phyloP scores from a whole-genome alignment of 1,140 invertebrate genomes.

The Cecropterus lyciades region DNA sequence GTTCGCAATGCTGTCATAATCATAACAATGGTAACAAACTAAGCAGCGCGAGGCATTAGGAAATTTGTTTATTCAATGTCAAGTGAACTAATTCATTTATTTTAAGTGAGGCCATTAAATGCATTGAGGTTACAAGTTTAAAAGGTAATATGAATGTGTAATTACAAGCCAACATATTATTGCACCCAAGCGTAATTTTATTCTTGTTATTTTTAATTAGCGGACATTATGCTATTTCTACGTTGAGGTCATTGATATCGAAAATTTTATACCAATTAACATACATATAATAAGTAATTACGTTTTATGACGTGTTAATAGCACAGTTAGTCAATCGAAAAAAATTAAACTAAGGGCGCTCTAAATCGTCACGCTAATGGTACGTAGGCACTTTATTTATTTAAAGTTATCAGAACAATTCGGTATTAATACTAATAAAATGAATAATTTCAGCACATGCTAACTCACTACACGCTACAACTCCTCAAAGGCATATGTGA shows the following conservation, averaged over 20 bases:
- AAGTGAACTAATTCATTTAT: slow-evolving; percentile 35
- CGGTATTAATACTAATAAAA: too few species aligned
- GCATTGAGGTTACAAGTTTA: slow-evolving; percentile 33
- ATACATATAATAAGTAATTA: neutral
- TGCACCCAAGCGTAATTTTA: slow-evolving; percentile 7
- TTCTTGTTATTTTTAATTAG: slow-evolving; percentile 22
- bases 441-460: too few species aligned
- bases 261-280: slow-evolving; percentile 15
- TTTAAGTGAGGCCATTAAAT: slow-evolving; percentile 32
- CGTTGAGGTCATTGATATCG: slow-evolving; percentile 11
- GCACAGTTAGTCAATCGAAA: too few species aligned
- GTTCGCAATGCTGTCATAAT: slow-evolving; percentile 38
- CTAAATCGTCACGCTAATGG: too few species aligned
- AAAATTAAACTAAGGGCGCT: too few species aligned
- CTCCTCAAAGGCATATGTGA: too few species aligned
- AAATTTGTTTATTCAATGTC: slow-evolving; percentile 48
- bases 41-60: slow-evolving; percentile 40
- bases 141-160: slow-evolving; percentile 27
- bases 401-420: too few species aligned
- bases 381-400: too few species aligned
- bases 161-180: slow-evolving; percentile 23
- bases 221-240: slow-evolving; percentile 8
- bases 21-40: slow-evolving; percentile 38
- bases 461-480: too few species aligned
- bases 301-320: neutral